Base-by-base conservation (phyloP, 2,888 invertebrate species). In the Tenthredo notha region DNA sequence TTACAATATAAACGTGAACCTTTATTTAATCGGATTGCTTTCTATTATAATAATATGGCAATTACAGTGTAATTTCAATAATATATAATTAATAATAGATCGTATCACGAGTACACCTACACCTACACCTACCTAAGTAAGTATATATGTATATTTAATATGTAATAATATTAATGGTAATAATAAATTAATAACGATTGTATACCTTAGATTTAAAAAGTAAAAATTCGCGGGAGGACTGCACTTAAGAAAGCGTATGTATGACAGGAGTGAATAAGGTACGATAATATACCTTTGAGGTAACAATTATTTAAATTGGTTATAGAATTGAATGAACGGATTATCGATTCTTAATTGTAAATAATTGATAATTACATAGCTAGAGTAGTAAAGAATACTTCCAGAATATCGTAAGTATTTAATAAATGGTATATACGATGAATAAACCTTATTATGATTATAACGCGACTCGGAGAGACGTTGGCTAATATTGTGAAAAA, bases 1-100 rank as follows among this genome's bases (percentile, higher is more conserved):
- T 58, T 80, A 80, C 80, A 80, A 80, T 80, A 80, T 80, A 80
- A 80, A 80, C 80, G 80, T 80, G 61, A 80, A 80, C 21, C 61
- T 80, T 80, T 80, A 80, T 80, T 80, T 18, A 61, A 80, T 40
- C 7, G 40, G 58, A 80, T 80, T 80, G 33, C 37, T 61, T 61
- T 58, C 37, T 80, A 37, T 61, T 40, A 21, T 61, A 58, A 78
- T 80, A 80, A 80, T 80, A 80, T 80, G 80, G 80, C 80, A 12
- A 61, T 80, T 61, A 80, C 50, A 80, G 61, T 61, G 40, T 54
- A 50, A 54, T 77, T 58, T 80, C 12, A 21, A 37, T 80, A 58
- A 40, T 54, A 33, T 78, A 50, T 4, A n/a, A 50, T 15, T 80
- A 61, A 61, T 80, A 80, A 61, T 80, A 80, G 61, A 58, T 80